Conservation (phyloP, 2,797 vertebrate species). For the Rhinatrema bivittatum region DNA sequence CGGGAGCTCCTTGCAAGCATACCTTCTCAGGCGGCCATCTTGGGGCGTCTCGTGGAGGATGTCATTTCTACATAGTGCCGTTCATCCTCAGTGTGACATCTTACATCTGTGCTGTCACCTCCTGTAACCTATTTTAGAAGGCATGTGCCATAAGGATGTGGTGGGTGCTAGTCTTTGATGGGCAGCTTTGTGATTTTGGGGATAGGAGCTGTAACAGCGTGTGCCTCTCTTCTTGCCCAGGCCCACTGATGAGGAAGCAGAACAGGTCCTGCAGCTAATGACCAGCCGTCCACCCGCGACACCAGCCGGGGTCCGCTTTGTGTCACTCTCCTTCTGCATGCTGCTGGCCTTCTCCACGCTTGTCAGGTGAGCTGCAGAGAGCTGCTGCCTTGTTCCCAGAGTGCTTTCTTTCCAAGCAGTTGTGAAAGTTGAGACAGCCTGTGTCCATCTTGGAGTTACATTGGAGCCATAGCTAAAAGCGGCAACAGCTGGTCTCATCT, state of each 20-base stretch:
- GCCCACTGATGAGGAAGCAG: slow-evolving; percentile 93
- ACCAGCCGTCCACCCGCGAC: slow-evolving; percentile 94
- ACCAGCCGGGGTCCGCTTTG: slow-evolving; percentile 91
- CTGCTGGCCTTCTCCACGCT: slow-evolving; percentile 90
- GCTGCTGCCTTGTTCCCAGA: not conserved
- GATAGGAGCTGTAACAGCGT: too few species aligned
- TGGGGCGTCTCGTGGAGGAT: too few species aligned
- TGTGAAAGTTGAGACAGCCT: too few species aligned
- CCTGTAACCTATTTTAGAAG: not conserved
- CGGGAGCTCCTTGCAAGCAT: too few species aligned
- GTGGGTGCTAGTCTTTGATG: too few species aligned
- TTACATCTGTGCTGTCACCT: not conserved
- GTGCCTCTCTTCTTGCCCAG: too few species aligned
- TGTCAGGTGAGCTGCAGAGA: slow-evolving; percentile 74
- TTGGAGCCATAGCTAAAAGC: too few species aligned
- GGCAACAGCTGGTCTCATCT: too few species aligned
- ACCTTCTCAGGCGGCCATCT: too few species aligned
- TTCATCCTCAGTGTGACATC: not conserved
- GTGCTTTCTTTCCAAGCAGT: not conserved
- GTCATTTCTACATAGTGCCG: not conserved
- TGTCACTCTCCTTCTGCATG: slow-evolving; percentile 95
- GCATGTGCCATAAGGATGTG: rapidly evolving
- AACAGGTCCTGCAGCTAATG: slow-evolving; percentile 92
- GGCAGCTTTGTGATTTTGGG: too few species aligned
- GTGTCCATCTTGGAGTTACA: too few species aligned